Percentiles rank a stretch among this genome's conserved stretches.
phyloP scores from a whole-genome alignment of 1,140 invertebrate genomes.

The Pachyrhynchus sulphureomaculatus region DNA sequence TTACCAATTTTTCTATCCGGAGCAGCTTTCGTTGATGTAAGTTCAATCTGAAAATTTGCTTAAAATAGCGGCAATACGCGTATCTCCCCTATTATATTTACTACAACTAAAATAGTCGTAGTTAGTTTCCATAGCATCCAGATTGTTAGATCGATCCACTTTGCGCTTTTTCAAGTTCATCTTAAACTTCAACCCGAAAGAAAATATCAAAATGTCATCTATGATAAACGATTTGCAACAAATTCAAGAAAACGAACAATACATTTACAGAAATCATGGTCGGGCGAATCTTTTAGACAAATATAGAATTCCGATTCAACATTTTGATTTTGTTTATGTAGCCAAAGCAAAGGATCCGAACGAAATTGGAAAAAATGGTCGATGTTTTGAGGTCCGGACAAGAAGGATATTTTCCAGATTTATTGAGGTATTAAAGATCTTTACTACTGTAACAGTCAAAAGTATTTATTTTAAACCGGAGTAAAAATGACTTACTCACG shows the following conservation, averaged over 20 bases:
- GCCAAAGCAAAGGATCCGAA: conserved; percentile 55
- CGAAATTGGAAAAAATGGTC: conserved; percentile 62
- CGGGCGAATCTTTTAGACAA: conserved; percentile 44
- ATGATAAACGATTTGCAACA: conserved; percentile 37
- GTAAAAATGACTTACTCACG: not conserved
- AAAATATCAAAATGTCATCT: conserved; percentile 31
- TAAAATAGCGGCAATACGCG: no score
- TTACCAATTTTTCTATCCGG: no score
- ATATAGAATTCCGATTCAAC: conserved; percentile 60
- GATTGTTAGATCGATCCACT: not conserved
- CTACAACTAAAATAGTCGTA: no score
- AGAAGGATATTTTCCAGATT: conserved; percentile 65
- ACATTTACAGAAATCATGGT: not conserved
- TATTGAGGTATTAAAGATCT: conserved; percentile 57
- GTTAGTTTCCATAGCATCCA: not conserved
- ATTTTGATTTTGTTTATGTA: conserved; percentile 63
- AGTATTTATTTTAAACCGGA: conserved; percentile 51
- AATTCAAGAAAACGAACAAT: conserved; percentile 13
- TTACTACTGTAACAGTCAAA: conserved; percentile 54
- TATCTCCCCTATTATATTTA: no score
- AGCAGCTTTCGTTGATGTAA: no score
- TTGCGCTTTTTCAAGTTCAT: not conserved
- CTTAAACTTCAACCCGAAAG: not conserved
- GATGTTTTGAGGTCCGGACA: conserved; percentile 65
- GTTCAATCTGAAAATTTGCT: no score